Percentiles rank a stretch among this genome's conserved stretches.
Evolutionary conservation across 2,797 vertebrate genomes (phyloP).

Genomic region (Gambusia yucatana): DNA sequence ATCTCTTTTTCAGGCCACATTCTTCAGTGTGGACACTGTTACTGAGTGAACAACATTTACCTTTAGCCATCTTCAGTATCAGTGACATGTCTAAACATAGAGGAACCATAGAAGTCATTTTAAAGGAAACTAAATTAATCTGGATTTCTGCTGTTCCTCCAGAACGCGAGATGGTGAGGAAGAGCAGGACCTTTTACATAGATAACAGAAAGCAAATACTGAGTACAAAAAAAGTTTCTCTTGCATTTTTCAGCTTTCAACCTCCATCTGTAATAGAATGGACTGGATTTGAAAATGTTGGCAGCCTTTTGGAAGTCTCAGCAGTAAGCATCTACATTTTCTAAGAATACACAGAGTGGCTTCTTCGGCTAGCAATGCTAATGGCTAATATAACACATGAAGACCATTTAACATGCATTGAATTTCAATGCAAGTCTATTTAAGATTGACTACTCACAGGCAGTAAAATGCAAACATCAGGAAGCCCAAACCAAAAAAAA

Average conservation of each 20-base stretch:
- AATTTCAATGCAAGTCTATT: background rate
- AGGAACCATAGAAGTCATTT: background rate
- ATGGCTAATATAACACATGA: background rate
- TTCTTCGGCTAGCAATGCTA: background rate
- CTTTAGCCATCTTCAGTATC: background rate
- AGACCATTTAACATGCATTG: background rate
- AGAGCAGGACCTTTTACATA: background rate
- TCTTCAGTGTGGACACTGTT: background rate
- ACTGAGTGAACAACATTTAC: background rate
- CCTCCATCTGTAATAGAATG: background rate
- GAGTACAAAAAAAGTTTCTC: background rate
- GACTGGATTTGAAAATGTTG: background rate
- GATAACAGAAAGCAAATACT: background rate
- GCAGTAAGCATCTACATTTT: background rate
- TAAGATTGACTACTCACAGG: background rate
- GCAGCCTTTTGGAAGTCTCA: background rate
- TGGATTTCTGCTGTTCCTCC: background rate
- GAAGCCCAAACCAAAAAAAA: background rate
- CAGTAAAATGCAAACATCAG: background rate
- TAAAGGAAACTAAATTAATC: background rate
- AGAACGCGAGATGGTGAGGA: background rate
- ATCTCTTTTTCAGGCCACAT: background rate
- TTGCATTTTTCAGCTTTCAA: background rate
- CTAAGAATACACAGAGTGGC: background rate
- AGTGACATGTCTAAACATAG: background rate